Evolutionary conservation across 2,888 invertebrate species (phyloP), one percentile per base, ranked within the genome.

Genomic region (Allolobophora icterica): DNA sequence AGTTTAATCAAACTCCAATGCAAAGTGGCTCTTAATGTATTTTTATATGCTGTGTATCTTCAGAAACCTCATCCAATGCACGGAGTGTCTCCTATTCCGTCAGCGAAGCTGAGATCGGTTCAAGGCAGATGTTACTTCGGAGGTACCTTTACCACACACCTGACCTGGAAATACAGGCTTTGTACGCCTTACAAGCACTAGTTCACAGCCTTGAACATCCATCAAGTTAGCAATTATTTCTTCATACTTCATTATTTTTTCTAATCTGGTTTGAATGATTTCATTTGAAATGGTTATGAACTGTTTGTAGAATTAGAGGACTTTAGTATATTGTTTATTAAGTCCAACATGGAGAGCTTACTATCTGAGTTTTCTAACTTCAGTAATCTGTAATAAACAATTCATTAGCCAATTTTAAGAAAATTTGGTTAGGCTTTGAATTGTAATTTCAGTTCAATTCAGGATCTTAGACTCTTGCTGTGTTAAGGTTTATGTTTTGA

Each of bases 191-290:
- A 94, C 98, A 98, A 95, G 96, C 97, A 92, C 96, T 98, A 92
- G 96, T 97, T 94, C 96, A 97, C 94, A 96, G 97, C 95, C 96
- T 98, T 94, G 97, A 98, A 95, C 97, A 98, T 96, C 98, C 98
- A 52, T 96, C 96, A 93, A 95, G 96, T 95, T 92, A 52, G 92
- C n/a, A 17, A 71, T 71, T 71, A 71, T 13, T 71, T n/a, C 21
- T 71, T 45, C 45, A 13, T 45, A 45, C 45, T 45, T 71, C 30
- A n/a, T 71, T 8, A n/a, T 30, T 71, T n/a, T 6, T 21, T 52
- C 1, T 71, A n/a, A 11, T 2, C 17, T 71, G 45, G 19, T 24
- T 52, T 52, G 30, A n/a, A n/a, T 30, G 71, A n/a, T n/a, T 71
- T 71, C 30, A 71, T n/a, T 71, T 30, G 11, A n/a, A 71, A n/a